Evolutionary conservation across 2,113 vertebrate species (phyloP), one percentile per base, ranked within the genome.

Genomic region (Ardeotis arabs): DNA sequence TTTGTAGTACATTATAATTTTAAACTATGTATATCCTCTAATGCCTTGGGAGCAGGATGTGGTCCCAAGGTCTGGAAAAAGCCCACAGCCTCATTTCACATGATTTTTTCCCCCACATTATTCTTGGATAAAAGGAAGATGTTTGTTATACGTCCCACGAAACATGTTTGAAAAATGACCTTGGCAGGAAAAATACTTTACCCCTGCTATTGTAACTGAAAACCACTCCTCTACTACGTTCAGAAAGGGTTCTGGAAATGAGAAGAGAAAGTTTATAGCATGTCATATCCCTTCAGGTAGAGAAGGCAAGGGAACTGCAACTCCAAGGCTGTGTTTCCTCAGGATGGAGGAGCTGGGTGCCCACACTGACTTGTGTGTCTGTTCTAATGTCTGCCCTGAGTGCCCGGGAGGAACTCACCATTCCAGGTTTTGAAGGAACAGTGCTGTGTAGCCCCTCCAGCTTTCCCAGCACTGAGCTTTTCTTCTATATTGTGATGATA

Each of bases 11-110:
- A 1, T 41, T 75, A 24, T 55, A 20, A 2, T 7, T 68, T 87
- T 91, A 70, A 78, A 82, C 15, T 60, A 2, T 23, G 11, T 45
- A 10, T 68, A 56, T 90, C 62, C 35, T 85, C 44, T 52, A 44
- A 68, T 60, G 21, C 28, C 56, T 85, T 47, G 72, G 81, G 74
- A 56, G 47, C 56, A 79, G 70, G 44, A 76, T 79, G 45, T 92
- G 23, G 15, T 87, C n/a, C 53, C 67, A 93, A 68, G 53, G 53
- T 68, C 70, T 90, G 83, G 70, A 59, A 85, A 92, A 79, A 96
- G 53, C 70, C 21, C 28, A 58, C 14, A n/a, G 28, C n/a, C 58
- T 75, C 31, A 19, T 95, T 92, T 95, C 91, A 79, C 66, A 37
- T 63, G 3, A 20, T 67, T 73, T 83, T 58, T 35, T 20, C 23